phyloP scores from a whole-genome alignment of 2,888 invertebrate genomes.

The Eupelmus urozonus region DNA sequence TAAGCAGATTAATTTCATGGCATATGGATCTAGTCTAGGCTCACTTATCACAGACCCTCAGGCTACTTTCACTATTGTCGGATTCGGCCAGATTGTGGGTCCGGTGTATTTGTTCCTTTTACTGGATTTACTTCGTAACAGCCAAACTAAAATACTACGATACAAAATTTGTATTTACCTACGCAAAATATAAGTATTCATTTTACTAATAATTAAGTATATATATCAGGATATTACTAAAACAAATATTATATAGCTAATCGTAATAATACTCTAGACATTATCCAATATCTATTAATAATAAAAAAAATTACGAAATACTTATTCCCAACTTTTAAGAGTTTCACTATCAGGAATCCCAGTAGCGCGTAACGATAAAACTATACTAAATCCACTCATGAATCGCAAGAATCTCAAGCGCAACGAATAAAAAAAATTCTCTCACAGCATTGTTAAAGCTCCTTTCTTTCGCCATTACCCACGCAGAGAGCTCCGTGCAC shows the following conservation, averaged over 20 bases:
- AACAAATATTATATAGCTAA: too few relatives aligned
- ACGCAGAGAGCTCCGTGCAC: neutral
- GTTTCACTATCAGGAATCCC: too few relatives aligned
- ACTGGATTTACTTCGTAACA: too few relatives aligned
- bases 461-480: neutral
- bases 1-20: slow-evolving; percentile 6
- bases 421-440: slow-evolving; percentile 3
- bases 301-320: slow-evolving; percentile 22
- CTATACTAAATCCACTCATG: neutral
- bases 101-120: too few relatives aligned
- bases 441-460: slow-evolving; percentile 26
- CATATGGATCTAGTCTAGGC: neutral
- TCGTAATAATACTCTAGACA: too few relatives aligned
- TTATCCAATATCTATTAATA: too few relatives aligned
- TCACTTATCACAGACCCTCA: slow-evolving; percentile 12
- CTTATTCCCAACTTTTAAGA: too few relatives aligned
- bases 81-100: neutral
- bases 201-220: too few relatives aligned
- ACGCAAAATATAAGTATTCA: too few relatives aligned
- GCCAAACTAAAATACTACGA: too few relatives aligned
- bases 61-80: slow-evolving; percentile 43
- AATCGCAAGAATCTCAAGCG: neutral
- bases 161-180: too few relatives aligned
- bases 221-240: too few relatives aligned
- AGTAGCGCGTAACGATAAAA: neutral